phyloP scores from a whole-genome alignment of 37 sponge, comb jelly and placozoan genomes.

The Crambe crambe region DNA sequence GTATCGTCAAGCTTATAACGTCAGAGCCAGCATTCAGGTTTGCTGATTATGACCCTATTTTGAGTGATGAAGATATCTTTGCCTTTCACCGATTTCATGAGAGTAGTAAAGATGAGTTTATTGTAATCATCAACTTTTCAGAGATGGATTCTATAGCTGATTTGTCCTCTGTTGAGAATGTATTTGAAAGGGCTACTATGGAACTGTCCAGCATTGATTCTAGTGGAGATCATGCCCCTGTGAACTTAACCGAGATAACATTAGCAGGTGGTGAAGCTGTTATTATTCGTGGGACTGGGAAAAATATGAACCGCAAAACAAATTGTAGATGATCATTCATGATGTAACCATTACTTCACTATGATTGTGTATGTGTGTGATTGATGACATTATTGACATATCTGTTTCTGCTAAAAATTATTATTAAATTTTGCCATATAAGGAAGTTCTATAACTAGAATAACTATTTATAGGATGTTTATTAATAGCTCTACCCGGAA shows the following conservation, averaged over 20 bases:
- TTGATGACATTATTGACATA: too few species aligned
- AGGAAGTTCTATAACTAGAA: too few species aligned
- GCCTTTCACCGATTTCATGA: constrained; percentile 57
- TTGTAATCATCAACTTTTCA: constrained; percentile 69
- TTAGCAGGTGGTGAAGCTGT: constrained; percentile 45
- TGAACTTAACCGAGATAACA: constrained; percentile 5
- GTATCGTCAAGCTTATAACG: constrained; percentile 43
- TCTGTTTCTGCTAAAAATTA: too few species aligned
- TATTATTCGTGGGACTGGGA: constrained; percentile 37
- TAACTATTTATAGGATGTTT: too few species aligned
- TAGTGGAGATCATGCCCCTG: background rate
- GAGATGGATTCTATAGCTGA: background rate
- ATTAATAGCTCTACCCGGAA: too few species aligned
- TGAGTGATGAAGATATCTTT: constrained; percentile 34
- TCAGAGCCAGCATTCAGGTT: constrained; percentile 26
- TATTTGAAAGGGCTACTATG: background rate
- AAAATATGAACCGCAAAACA: background rate
- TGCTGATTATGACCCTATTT: constrained; percentile 13
- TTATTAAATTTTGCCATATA: too few species aligned
- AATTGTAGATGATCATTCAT: background rate
- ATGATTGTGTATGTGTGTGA: too few species aligned
- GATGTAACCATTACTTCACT: background rate
- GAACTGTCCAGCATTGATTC: constrained; percentile 12
- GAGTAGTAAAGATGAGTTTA: constrained; percentile 8
- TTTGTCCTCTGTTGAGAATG: background rate